phyloP scores from a whole-genome alignment of 2,113 vertebrate species.

The Lamprologus ornatipinnis region DNA sequence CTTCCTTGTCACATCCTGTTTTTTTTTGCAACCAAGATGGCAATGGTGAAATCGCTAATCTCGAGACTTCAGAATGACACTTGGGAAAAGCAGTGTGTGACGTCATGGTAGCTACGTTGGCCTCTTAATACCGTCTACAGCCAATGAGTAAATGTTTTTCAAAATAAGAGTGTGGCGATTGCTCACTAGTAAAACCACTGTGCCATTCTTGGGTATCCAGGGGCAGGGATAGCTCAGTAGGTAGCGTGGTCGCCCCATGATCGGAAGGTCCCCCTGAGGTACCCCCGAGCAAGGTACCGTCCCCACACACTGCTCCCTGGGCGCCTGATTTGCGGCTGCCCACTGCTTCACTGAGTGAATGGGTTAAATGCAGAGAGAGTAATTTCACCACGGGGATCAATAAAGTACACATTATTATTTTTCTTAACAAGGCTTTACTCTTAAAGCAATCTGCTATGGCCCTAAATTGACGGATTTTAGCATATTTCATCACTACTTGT shows the following conservation, averaged over 20 bases:
- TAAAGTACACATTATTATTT: background rate
- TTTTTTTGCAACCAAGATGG: background rate
- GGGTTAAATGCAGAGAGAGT: background rate
- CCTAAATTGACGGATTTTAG: background rate
- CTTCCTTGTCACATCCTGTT: background rate
- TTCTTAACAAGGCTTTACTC: background rate
- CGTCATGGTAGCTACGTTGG: background rate
- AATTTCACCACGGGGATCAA: fast-evolving
- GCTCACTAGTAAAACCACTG: fast-evolving
- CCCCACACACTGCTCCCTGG: background rate
- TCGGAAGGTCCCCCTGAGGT: background rate
- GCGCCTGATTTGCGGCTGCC: background rate
- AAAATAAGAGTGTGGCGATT: background rate
- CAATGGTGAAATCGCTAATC: background rate
- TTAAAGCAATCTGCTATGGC: background rate
- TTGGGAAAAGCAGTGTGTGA: background rate
- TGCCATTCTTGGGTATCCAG: background rate
- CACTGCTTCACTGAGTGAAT: background rate
- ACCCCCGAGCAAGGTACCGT: background rate
- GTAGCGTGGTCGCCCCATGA: background rate
- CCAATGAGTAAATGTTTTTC: background rate
- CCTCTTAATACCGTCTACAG: background rate
- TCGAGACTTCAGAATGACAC: background rate
- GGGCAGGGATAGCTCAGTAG: background rate
- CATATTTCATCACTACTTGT: background rate